Evolutionary conservation across 2,113 vertebrate genomes (phyloP).

Genomic region (Pteronura brasiliensis): DNA sequence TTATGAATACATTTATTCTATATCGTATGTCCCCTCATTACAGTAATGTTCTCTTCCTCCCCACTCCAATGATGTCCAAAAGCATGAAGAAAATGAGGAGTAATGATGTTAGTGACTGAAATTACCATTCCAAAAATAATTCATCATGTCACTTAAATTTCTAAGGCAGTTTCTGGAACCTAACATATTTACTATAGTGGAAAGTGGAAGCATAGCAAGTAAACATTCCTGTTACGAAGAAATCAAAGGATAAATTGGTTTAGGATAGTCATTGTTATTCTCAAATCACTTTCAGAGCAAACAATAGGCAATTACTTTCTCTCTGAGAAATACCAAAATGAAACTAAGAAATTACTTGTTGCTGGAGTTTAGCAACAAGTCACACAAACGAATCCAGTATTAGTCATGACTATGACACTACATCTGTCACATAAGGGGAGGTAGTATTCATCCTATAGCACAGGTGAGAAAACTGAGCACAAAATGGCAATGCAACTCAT

Average conservation of each 20-base stretch:
- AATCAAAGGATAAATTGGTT: not conserved
- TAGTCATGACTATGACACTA: not conserved
- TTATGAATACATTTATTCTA: conserved; percentile 64
- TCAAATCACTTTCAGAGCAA: conserved; percentile 33
- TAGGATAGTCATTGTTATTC: not conserved
- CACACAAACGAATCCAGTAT: not conserved
- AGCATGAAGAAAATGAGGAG: conserved; percentile 39
- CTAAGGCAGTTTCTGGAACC: conserved; percentile 28
- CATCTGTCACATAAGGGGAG: not conserved
- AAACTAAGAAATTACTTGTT: not conserved
- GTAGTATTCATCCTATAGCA: not conserved
- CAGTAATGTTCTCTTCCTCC: not conserved
- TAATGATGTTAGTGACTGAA: conserved; percentile 63
- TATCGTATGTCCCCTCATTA: conserved; percentile 44
- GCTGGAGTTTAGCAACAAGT: not conserved
- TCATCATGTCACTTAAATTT: conserved; percentile 15
- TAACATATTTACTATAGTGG: not conserved
- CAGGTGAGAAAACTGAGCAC: not conserved
- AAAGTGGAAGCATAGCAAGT: not conserved
- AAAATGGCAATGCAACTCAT: not conserved
- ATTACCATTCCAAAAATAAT: conserved; percentile 57
- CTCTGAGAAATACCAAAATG: not conserved
- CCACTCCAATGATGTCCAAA: not conserved
- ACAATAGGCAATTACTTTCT: not conserved
- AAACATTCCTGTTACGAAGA: not conserved